phyloP scores from a whole-genome alignment of 1,140 invertebrate species.

The Periplaneta americana region DNA sequence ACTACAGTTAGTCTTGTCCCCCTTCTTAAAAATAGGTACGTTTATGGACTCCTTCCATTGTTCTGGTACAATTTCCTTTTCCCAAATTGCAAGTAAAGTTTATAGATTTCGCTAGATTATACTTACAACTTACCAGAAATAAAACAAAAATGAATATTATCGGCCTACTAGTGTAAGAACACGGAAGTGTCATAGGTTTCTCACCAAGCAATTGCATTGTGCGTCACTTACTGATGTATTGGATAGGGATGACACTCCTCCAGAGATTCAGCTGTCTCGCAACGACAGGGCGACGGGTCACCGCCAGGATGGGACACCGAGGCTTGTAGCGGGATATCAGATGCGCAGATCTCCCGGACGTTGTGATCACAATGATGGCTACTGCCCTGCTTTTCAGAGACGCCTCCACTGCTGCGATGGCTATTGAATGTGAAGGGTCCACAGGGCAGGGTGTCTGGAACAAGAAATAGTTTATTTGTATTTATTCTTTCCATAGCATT shows the following conservation, averaged over 20 bases:
- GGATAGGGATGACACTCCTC: slow-evolving; percentile 62
- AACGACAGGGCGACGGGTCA: slow-evolving; percentile 58
- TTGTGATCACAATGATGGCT: slow-evolving; percentile 66
- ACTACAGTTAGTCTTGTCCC: too few relatives aligned
- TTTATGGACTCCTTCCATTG: too few relatives aligned
- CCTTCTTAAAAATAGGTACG: too few relatives aligned
- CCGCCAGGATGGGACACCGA: slow-evolving; percentile 65
- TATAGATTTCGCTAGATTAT: too few relatives aligned
- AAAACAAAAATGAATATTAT: too few relatives aligned
- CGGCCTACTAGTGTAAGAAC: too few relatives aligned
- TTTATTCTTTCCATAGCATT: slow-evolving; percentile 18
- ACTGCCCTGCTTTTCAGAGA: slow-evolving; percentile 57
- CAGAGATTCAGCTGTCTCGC: slow-evolving; percentile 65
- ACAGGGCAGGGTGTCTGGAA: too few relatives aligned
- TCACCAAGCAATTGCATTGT: too few relatives aligned
- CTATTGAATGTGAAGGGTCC: slow-evolving; percentile 64
- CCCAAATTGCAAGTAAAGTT: too few relatives aligned
- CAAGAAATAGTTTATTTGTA: slow-evolving; percentile 21
- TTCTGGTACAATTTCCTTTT: too few relatives aligned
- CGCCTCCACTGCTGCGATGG: slow-evolving; percentile 71
- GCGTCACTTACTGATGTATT: slow-evolving; percentile 47
- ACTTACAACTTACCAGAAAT: too few relatives aligned
- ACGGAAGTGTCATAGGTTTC: too few relatives aligned
- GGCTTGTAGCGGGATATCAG: slow-evolving; percentile 64
- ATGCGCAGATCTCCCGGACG: slow-evolving; percentile 62